Conservation (phyloP, 2,888 invertebrate genomes). For the Syrista parreyssii region DNA sequence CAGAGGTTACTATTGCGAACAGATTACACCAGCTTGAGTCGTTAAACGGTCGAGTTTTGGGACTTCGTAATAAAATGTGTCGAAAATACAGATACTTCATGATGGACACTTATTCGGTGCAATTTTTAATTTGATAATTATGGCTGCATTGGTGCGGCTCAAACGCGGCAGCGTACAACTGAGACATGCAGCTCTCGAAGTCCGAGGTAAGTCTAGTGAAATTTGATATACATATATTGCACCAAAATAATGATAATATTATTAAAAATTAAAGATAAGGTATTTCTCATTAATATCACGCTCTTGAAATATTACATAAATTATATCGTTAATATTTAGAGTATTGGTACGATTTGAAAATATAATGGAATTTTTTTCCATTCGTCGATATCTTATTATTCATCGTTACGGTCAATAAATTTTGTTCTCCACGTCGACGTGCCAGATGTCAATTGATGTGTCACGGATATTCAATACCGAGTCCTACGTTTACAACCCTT, state of each 20-base stretch:
- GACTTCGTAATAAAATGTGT: conserved; percentile 27
- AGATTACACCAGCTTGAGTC: conserved; percentile 38
- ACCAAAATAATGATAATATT: background rate
- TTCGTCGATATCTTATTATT: background rate
- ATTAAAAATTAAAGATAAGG: background rate
- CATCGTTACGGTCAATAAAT: background rate
- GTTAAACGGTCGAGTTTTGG: conserved; percentile 18
- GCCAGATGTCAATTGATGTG: background rate
- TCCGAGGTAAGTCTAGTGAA: conserved; percentile 65
- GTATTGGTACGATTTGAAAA: background rate
- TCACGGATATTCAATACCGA: background rate
- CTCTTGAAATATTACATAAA: too few species aligned
- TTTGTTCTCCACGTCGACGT: background rate
- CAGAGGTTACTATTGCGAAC: conserved; percentile 36
- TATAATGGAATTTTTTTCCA: background rate
- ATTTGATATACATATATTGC: background rate
- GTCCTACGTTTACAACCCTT: background rate
- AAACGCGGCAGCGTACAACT: conserved; percentile 71
- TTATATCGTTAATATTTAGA: background rate
- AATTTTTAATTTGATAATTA: conserved; percentile 32
- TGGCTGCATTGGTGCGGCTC: conserved; percentile 63
- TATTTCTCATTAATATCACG: background rate
- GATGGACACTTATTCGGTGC: conserved; percentile 19
- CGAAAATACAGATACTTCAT: conserved; percentile 21
- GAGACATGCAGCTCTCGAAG: conserved; percentile 70